These are phyloP conservation scores for Callimorpha dominula DNA, from an alignment of 2,888 invertebrate species.

Conservation along the genomic window DNA sequence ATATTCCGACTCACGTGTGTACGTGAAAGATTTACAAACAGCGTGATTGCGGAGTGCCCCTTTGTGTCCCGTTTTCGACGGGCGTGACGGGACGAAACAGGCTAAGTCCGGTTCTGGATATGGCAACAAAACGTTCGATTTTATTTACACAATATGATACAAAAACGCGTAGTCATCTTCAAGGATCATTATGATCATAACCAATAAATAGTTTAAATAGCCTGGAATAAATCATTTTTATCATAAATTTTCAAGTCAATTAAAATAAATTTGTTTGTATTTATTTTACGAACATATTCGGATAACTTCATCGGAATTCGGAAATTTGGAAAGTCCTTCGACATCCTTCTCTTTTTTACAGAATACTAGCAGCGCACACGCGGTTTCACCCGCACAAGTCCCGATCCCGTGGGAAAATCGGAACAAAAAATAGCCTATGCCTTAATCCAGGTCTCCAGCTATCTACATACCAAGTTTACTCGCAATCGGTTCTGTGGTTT, in stretches of 20 bases:
- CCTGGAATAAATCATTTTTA: neutral
- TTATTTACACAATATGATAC: slow-evolving; percentile 4
- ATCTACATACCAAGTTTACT: no score
- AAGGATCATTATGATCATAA: neutral
- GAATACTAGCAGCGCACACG: no score
- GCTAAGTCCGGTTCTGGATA: slow-evolving; percentile 47
- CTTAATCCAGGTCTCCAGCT: no score
- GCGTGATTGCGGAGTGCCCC: slow-evolving; percentile 57
- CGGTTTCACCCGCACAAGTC: no score
- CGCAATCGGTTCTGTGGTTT: no score
- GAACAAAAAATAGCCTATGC: no score
- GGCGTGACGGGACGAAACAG: slow-evolving; percentile 54
- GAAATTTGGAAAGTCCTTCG: no score
- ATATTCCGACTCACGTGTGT: slow-evolving; percentile 56
- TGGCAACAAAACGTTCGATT: slow-evolving; percentile 33
- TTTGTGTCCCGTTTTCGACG: slow-evolving; percentile 52
- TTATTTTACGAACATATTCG: no score
- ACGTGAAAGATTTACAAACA: slow-evolving; percentile 59
- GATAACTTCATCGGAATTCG: no score
- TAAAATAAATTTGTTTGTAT: no score
- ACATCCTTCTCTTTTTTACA: no score
- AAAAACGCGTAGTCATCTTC: neutral
- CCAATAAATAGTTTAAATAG: neutral
- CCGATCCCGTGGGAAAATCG: no score
- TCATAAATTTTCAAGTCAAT: neutral